Conservation (phyloP, 2,888 invertebrate genomes). For the Terebella lapidaria region DNA sequence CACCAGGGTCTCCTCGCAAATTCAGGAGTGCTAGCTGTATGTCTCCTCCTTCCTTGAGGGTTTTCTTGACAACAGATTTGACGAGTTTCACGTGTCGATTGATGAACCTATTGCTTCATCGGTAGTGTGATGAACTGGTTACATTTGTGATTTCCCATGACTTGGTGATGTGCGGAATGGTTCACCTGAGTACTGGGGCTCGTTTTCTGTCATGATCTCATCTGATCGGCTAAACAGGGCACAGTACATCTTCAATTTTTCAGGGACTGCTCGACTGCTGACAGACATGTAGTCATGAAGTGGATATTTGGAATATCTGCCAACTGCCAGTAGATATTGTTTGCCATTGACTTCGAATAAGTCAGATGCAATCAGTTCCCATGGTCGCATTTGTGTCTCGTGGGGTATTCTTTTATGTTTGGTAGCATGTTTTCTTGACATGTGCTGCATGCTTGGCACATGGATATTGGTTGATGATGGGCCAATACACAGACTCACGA, state of each 20-base stretch:
- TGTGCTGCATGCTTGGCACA: neutral
- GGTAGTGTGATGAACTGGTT: slow-evolving; percentile 1
- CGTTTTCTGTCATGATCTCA: slow-evolving; percentile 1
- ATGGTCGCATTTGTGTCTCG: slow-evolving; percentile 9
- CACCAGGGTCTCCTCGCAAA: no score
- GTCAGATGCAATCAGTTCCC: slow-evolving; percentile 14
- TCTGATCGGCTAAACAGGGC: neutral
- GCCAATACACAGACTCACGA: slow-evolving; percentile 11
- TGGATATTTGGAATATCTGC: neutral
- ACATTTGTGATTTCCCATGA: neutral
- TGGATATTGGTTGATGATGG: slow-evolving; percentile 13
- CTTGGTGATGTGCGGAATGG: neutral
- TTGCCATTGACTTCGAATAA: slow-evolving; percentile 7
- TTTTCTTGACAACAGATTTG: neutral
- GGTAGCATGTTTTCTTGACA: slow-evolving; percentile 11
- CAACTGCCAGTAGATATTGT: neutral
- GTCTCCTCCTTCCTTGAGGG: neutral
- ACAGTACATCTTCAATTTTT: neutral
- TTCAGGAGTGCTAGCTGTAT: neutral
- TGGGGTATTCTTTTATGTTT: slow-evolving; percentile 9
- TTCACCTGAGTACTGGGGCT: slow-evolving; percentile 1
- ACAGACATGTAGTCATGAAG: neutral
- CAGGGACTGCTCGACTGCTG: neutral
- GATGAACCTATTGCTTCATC: slow-evolving; percentile 1
- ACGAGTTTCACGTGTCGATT: neutral